phyloP scores from a whole-genome alignment of 2,888 invertebrate species.

The Drosophila fulvimacula region DNA sequence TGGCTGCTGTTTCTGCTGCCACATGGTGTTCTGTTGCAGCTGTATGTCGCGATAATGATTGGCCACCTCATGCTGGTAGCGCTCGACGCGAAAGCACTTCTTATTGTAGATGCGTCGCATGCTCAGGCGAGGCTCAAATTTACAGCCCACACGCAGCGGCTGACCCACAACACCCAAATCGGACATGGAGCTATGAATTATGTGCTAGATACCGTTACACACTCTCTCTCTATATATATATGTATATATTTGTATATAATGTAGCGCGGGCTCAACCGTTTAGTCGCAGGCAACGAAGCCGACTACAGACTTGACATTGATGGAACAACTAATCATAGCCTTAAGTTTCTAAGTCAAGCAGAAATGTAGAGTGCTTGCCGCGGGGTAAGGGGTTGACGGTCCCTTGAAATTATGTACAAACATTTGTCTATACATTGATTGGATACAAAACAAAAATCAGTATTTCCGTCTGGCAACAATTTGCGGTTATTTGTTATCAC shows the following conservation, averaged over 20 bases:
- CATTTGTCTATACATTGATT: constrained; percentile 67
- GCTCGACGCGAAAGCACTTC: constrained; percentile 58
- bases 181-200: constrained; percentile 20
- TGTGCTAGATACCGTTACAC: neutral
- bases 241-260: neutral
- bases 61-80: constrained; percentile 81
- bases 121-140: constrained; percentile 56
- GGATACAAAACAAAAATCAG: constrained; percentile 51
- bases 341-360: constrained; percentile 11
- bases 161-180: constrained; percentile 63
- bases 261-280: constrained; percentile 47
- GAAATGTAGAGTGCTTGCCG: neutral
- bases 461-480: constrained; percentile 49
- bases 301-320: constrained; percentile 69
- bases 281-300: constrained; percentile 53
- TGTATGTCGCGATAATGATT: constrained; percentile 83
- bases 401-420: constrained; percentile 50
- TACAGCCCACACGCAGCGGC: constrained; percentile 55
- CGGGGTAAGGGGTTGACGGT: neutral
- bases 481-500: constrained; percentile 82
- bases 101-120: constrained; percentile 72
- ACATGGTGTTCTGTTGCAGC: constrained; percentile 48
- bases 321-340: constrained; percentile 32
- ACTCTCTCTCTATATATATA: neutral
- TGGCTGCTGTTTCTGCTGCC: constrained; percentile 15